Evolutionary conservation across 2,797 vertebrate genomes (phyloP), one percentile per base, ranked within the genome.

Genomic region (Pagetopsis macropterus): DNA sequence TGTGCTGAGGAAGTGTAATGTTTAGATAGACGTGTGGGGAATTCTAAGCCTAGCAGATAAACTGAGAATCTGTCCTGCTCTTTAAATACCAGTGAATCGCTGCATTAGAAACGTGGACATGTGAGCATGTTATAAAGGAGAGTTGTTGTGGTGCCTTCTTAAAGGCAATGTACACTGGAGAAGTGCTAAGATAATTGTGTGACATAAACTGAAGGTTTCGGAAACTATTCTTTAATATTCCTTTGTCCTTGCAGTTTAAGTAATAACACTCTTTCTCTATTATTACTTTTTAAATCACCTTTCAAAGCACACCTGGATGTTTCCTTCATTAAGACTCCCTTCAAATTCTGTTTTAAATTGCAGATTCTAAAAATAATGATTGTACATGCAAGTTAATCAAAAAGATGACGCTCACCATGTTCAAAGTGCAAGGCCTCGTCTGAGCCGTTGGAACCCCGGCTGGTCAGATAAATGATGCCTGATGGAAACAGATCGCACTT

Each of bases 401-500:
- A 85, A 85, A 76, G 65, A 77, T 65, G 79, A 73, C 40, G 60
- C 72, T 81, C 76, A 19, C 72, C 69, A 54, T 81, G 81, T 79
- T 78, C 76, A 73, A 79, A 69, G 79, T 86, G 73, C 87, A 84
- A 78, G 70, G 72, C 79, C 59, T 82, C 57, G 23, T 88, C 84
- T 78, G 59, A 79, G 82, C 73, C 46, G 86, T 90, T 87, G 89
- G 81, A 79, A 82, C 66, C 83, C 88, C 76, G 49, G 72, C 86
- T 74, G 84, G 78, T 85, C 78, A 79, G 85, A 83, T 84, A 88
- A 88, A 91, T 86, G 87, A 74, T 79, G 82, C 88, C 83, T 90
- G 84, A 91, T 87, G 84, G 79, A 87, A 91, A 75, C 64, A 76
- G 76, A 91, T 90, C 86, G 83, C 85, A 86, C 62, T 5, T 87